Conservation (phyloP, 2,888 invertebrate genomes). For the Cheilosia scutellata region DNA sequence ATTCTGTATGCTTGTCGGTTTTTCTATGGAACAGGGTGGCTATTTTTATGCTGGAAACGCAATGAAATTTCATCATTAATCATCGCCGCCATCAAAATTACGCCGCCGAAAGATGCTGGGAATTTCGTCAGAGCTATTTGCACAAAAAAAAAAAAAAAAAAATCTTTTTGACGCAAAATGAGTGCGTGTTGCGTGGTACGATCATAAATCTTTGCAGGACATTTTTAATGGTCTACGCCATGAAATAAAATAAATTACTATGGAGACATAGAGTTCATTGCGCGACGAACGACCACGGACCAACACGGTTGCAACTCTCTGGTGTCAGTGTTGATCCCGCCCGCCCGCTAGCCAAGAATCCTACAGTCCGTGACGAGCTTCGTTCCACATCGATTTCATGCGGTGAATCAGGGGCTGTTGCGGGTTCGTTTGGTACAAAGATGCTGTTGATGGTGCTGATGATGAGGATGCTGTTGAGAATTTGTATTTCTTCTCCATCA, state of each 20-base stretch:
- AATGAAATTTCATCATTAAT: conserved; percentile 73
- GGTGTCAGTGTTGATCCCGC: conserved; percentile 44
- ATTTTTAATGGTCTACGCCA: conserved; percentile 72
- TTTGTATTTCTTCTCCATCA: conserved; percentile 68
- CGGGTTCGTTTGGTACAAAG: conserved; percentile 19
- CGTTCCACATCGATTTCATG: conserved; percentile 49
- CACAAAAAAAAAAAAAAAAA: conserved; percentile 31
- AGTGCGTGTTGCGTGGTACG: conserved; percentile 59
- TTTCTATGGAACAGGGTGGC: conserved; percentile 35
- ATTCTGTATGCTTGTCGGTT: conserved; percentile 14
- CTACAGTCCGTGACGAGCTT: conserved; percentile 21
- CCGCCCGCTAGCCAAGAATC: not conserved
- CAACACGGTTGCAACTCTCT: conserved; percentile 15
- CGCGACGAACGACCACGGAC: conserved; percentile 15
- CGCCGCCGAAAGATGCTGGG: conserved; percentile 63
- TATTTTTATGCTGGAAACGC: conserved; percentile 70
- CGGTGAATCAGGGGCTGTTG: conserved; percentile 10
- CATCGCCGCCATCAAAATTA: conserved; percentile 73
- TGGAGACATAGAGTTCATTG: conserved; percentile 56
- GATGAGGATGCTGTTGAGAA: conserved; percentile 41
- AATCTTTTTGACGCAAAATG: conserved; percentile 15
- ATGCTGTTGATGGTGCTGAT: conserved; percentile 6
- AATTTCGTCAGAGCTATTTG: conserved; percentile 51
- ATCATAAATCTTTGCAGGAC: conserved; percentile 75
- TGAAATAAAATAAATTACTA: conserved; percentile 75